phyloP scores from a whole-genome alignment of 2,797 vertebrate genomes.

The Clarias fuscus region DNA sequence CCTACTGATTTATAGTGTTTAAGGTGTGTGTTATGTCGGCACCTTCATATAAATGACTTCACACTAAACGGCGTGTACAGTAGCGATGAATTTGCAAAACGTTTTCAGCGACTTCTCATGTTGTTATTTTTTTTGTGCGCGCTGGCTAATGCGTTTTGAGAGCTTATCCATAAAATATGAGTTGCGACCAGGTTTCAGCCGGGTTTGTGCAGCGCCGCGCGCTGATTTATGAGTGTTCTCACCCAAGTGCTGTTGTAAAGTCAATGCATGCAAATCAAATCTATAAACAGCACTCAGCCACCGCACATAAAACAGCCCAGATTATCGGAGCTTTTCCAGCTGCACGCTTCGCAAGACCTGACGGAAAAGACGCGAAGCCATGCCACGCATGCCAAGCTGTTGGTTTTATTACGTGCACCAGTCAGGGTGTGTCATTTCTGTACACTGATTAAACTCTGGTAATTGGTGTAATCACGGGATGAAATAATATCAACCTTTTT shows the following conservation, averaged over 20 bases:
- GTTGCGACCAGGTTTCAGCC: conserved; percentile 15
- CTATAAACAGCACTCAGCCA: conserved; percentile 50
- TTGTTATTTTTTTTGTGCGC: neutral
- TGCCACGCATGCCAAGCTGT: conserved; percentile 1
- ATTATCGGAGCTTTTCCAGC: conserved; percentile 35
- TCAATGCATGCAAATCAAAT: conserved; percentile 42
- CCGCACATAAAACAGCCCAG: conserved; percentile 25
- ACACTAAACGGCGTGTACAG: neutral
- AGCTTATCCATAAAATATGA: conserved; percentile 49
- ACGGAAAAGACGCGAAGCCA: conserved; percentile 3
- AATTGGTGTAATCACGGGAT: neutral
- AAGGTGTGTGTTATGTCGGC: neutral
- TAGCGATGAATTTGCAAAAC: neutral
- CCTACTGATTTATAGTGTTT: neutral
- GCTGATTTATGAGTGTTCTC: conserved; percentile 44
- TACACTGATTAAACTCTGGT: neutral
- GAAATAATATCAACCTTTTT: neutral
- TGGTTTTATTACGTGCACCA: neutral
- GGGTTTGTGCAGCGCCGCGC: neutral
- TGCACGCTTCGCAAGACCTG: conserved; percentile 18
- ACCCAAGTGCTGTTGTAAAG: conserved; percentile 35
- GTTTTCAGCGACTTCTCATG: conserved; percentile 3
- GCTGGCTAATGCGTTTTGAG: conserved; percentile 39
- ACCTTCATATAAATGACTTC: neutral
- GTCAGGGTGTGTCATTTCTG: neutral